Evolutionary conservation across 2,113 vertebrate genomes (phyloP).

Genomic region (Apodemus sylvaticus): DNA sequence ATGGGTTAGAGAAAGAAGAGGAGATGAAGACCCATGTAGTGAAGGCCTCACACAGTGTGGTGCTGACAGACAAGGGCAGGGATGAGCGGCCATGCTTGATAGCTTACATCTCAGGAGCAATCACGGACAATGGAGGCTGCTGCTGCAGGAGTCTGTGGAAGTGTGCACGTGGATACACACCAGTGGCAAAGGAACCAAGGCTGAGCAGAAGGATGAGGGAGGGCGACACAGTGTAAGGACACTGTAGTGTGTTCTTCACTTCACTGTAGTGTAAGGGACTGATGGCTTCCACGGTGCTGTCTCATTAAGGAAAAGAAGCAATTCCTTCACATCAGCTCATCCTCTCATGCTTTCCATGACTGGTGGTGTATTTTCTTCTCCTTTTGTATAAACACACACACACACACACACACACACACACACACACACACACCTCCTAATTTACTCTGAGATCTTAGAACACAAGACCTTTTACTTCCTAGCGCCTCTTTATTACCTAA

Average conservation of each 20-base stretch:
- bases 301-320: not conserved
- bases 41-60: not conserved
- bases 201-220: not conserved
- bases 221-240: not conserved
- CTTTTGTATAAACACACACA: not conserved
- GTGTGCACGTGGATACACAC: not conserved
- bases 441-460: not conserved
- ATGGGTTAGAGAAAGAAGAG: not conserved
- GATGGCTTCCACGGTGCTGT: not conserved
- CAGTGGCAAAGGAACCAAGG: not conserved
- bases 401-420: not conserved
- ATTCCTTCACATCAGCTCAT: not conserved
- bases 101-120: not conserved
- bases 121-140: not conserved
- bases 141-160: not conserved
- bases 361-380: not conserved
- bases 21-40: not conserved
- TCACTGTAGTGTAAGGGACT: too few species aligned
- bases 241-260: not conserved
- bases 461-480: not conserved
- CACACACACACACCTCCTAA: not conserved
- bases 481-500: slow-evolving; percentile 39
- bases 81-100: not conserved
- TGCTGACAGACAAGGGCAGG: not conserved
- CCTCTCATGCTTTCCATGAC: not conserved